phyloP scores from a whole-genome alignment of 2,113 vertebrate genomes.

The Archilochus colubris region DNA sequence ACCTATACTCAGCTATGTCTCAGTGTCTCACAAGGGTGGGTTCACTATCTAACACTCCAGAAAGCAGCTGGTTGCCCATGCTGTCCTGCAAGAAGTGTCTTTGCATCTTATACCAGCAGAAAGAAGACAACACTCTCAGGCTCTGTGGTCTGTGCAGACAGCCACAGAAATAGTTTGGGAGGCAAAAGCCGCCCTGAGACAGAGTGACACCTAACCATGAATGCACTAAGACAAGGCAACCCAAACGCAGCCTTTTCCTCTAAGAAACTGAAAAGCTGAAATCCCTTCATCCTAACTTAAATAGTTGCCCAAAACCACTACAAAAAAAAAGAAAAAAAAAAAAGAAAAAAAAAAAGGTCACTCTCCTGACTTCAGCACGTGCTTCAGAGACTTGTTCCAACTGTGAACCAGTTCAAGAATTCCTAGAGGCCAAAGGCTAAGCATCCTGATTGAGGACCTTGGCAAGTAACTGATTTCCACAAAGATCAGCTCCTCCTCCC shows the following conservation, averaged over 20 bases:
- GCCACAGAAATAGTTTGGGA: neutral
- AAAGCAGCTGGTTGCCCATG: neutral
- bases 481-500: neutral
- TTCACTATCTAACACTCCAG: neutral
- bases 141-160: neutral
- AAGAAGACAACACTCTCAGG: neutral
- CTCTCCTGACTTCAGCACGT: neutral
- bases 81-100: neutral
- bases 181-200: neutral
- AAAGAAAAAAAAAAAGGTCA: neutral
- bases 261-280: neutral
- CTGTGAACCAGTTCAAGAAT: neutral
- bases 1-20: neutral
- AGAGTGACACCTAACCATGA: neutral
- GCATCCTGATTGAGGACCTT: neutral
- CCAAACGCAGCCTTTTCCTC: neutral
- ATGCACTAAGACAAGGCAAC: neutral
- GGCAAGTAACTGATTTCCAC: neutral
- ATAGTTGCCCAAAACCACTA: neutral
- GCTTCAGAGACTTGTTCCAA: neutral
- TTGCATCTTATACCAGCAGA: neutral
- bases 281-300: neutral
- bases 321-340: neutral
- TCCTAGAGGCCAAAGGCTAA: neutral
- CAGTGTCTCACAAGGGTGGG: neutral